Evolutionary conservation across 2,113 vertebrate species (phyloP).

Genomic region (Coregonus clupeaformis): DNA sequence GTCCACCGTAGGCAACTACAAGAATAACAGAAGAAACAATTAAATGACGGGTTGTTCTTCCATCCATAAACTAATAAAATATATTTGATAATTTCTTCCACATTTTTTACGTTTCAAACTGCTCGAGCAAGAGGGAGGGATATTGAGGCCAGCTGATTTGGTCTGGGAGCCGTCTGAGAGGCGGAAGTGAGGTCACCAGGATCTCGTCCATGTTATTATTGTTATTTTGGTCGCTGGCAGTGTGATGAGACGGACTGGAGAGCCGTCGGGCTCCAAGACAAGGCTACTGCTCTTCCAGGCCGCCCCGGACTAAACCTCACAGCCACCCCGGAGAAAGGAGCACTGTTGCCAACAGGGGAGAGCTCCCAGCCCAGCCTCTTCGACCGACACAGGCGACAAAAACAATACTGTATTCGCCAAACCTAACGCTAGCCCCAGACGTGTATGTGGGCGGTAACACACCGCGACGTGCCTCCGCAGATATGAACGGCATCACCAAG

Average conservation of each 20-base stretch:
- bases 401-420: slow-evolving; percentile 53
- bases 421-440: slow-evolving; percentile 42
- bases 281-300: slow-evolving; percentile 41
- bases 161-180: slow-evolving; percentile 64
- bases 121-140: neutral
- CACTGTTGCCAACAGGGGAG: slow-evolving; percentile 55
- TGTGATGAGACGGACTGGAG: slow-evolving; percentile 74
- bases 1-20: slow-evolving; percentile 29
- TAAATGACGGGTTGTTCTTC: slow-evolving; percentile 13
- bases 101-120: neutral
- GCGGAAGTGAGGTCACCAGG: slow-evolving; percentile 81
- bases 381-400: slow-evolving; percentile 59
- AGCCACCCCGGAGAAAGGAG: slow-evolving; percentile 61
- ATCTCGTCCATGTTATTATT: slow-evolving; percentile 84
- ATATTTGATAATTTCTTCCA: neutral
- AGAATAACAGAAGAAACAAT: slow-evolving; percentile 43
- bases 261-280: slow-evolving; percentile 55
- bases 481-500: slow-evolving; percentile 83
- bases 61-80: neutral
- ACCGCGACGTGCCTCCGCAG: slow-evolving; percentile 67
- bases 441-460: slow-evolving; percentile 48
- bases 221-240: slow-evolving; percentile 75
- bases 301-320: slow-evolving; percentile 52
- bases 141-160: slow-evolving; percentile 42
- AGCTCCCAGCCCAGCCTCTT: slow-evolving; percentile 51